phyloP scores from a whole-genome alignment of 2,888 invertebrate genomes.

The Mellilla xanthometata region DNA sequence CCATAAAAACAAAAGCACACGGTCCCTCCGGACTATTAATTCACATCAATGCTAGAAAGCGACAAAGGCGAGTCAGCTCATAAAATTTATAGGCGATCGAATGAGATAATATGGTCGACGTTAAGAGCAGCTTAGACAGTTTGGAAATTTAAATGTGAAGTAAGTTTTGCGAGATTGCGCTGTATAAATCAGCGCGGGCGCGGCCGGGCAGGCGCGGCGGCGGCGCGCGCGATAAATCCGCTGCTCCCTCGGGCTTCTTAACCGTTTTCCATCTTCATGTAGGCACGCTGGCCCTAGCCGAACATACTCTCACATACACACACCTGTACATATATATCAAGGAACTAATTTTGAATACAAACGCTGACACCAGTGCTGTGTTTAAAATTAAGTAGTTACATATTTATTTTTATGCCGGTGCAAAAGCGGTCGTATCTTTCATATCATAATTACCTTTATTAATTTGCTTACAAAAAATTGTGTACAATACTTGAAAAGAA shows the following conservation, averaged over 20 bases:
- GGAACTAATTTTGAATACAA: too few relatives aligned
- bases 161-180: conserved; percentile 82
- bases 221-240: conserved; percentile 76
- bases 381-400: too few relatives aligned
- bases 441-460: too few relatives aligned
- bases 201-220: conserved; percentile 42
- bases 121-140: conserved; percentile 83
- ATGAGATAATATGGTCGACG: conserved; percentile 82
- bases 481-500: too few relatives aligned
- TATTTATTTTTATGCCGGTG: too few relatives aligned
- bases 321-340: too few relatives aligned
- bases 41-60: conserved; percentile 68
- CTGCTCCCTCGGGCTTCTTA: conserved; percentile 73
- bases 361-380: too few relatives aligned
- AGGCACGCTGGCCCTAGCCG: conserved; percentile 38
- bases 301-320: conserved; percentile 9
- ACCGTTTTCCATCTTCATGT: conserved; percentile 70
- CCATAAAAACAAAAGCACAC: conserved; percentile 58
- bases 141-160: conserved; percentile 83
- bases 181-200: conserved; percentile 76
- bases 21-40: conserved; percentile 69
- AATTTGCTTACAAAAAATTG: too few relatives aligned
- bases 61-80: conserved; percentile 79
- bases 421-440: too few relatives aligned
- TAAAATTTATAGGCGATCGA: conserved; percentile 83